phyloP scores from a whole-genome alignment of 1,140 invertebrate species.

The Penaeus japonicus region DNA sequence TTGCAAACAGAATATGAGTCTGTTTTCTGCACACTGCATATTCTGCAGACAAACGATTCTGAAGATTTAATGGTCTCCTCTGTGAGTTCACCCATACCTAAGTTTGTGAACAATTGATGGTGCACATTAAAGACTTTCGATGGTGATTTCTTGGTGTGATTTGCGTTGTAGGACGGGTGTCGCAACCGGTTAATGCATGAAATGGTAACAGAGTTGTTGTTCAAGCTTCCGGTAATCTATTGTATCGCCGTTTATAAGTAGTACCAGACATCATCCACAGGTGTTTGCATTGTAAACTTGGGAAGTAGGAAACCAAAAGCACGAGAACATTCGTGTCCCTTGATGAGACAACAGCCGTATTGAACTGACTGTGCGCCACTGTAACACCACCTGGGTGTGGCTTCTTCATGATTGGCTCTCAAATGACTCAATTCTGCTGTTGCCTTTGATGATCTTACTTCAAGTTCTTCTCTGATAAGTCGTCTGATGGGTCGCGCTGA shows the following conservation, averaged over 20 bases:
- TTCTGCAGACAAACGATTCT: background rate
- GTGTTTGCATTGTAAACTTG: background rate
- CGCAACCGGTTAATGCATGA: background rate
- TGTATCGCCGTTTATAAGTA: background rate
- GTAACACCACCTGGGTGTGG: too few relatives aligned
- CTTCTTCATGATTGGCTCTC: too few relatives aligned
- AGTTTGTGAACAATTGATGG: conserved; percentile 1
- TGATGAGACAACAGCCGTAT: background rate
- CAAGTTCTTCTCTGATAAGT: background rate
- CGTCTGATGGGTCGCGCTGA: background rate
- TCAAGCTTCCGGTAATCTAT: too few relatives aligned
- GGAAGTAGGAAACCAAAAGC: background rate
- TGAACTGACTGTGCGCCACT: too few relatives aligned
- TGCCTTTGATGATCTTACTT: background rate
- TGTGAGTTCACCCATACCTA: conserved; percentile 23
- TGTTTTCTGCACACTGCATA: background rate
- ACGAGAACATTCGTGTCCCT: background rate
- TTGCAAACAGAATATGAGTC: background rate
- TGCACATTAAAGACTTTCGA: background rate
- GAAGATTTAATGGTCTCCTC: conserved; percentile 6
- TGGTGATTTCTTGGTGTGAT: conserved; percentile 3
- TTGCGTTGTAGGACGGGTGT: background rate
- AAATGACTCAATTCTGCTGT: background rate
- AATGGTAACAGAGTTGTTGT: too few relatives aligned
- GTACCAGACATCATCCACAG: background rate